Base-by-base conservation (phyloP, 2,888 invertebrate genomes). In the Cheilosia urbana region DNA sequence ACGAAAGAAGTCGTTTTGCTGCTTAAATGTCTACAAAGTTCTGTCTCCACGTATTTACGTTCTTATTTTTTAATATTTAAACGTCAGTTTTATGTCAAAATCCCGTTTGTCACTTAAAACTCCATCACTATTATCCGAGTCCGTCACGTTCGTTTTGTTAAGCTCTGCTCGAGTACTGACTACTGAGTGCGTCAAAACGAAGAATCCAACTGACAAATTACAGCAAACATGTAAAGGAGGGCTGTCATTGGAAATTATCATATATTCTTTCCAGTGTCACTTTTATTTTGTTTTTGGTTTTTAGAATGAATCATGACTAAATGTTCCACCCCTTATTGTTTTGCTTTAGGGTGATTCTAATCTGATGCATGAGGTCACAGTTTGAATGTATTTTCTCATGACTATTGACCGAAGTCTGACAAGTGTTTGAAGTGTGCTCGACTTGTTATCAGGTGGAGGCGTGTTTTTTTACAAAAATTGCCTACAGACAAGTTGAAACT, bases 261-360 rank as follows among this genome's bases (percentile, higher is more conserved):
- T 13, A 37, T 11, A 37, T n/a, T 17, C 49, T 60, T 80, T 80
- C 79, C 58, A 71, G 45, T 51, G 21, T 37, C 27, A 62, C 47
- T 62, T 60, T 45, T 19, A 34, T 71, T 55, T 47, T 55, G 40
- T 77, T 57, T 82, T 51, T 6, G 13, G 21, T 51, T 58, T 47
- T 21, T 37, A 21, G 66, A 69, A 68, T 80, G 84, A 85, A 80
- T 80, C 71, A 76, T 65, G 65, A 66, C 53, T 58, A 58, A 51
- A 58, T 47, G 66, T 73, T 80, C 80, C 84, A 76, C 84, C 84
- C 84, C 76, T 58, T 85, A 80, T 65, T 80, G 58, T 57, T 30
- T 65, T 71, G 79, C 65, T 60, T 27, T 65, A 11, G 55, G 63
- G 58, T 78, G 78, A 51, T 49, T 27, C 53, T 27, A 55, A 65